These are phyloP conservation scores for Stictonetta naevosa DNA, from an alignment of 2,113 vertebrate species.

Conservation along the genomic window DNA sequence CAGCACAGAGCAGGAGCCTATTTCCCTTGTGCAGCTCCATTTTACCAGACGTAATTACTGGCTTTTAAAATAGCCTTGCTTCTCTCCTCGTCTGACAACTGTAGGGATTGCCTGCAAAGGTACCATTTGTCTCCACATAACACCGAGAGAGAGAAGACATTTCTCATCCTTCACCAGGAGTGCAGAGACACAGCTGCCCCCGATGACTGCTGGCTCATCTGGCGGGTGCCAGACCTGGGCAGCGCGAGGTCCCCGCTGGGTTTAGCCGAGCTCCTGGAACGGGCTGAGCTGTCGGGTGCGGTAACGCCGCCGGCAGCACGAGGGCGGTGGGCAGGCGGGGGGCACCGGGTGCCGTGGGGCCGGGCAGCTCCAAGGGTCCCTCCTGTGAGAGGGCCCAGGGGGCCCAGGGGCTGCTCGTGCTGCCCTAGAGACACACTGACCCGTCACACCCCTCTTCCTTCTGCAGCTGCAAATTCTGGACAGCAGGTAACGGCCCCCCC, in stretches of 20 bases:
- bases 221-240: neutral
- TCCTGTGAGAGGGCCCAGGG: neutral
- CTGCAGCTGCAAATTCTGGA: neutral
- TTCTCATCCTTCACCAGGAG: neutral
- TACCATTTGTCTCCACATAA: neutral
- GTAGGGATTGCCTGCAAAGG: neutral
- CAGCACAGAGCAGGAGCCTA: neutral
- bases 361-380: neutral
- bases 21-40: neutral
- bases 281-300: neutral
- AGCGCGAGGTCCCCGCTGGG: rapidly evolving
- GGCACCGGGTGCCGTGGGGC: neutral
- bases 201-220: neutral
- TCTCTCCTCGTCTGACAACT: neutral
- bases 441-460: neutral
- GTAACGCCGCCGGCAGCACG: neutral
- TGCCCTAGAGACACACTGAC: rapidly evolving
- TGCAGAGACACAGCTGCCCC: too few relatives aligned
- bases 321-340: neutral
- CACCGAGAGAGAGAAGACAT: neutral
- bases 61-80: neutral
- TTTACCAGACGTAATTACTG: neutral
- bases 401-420: too few relatives aligned
- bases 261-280: neutral
- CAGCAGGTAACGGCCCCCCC: rapidly evolving